Base-by-base conservation (phyloP, 2,113 vertebrate species). In the Psittacus erithacus region DNA sequence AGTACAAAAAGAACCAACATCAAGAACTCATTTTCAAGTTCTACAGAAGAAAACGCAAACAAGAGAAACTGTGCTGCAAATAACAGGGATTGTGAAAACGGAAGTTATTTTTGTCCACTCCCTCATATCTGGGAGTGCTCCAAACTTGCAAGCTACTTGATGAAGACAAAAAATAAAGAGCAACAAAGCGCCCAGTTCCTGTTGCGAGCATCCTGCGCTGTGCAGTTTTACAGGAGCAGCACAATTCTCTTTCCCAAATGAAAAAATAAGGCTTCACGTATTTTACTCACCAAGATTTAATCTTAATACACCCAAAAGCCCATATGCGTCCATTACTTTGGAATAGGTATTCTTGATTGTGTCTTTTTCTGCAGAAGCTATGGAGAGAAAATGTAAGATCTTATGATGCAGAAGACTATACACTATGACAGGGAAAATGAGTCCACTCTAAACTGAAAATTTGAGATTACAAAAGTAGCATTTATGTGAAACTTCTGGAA, bases 261-360 rank as follows among this genome's bases (percentile, higher is more conserved):
- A 90, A 86, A 85, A 94, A 82, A 13, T 19, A 27, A 62, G 3
- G 9, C 69, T 53, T 59, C 24, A 25, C 19, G 10, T 14, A 57
- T 88, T 27, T 53, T 60, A 98, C 99, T 99, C 97, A 99, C 99
- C 99, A 9, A 99, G 98, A 91, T 99, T 99, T 80, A 99, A 98
- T 35, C 99, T 98, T 74, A 99, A 98, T 77, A 99, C 99, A 17
- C 99, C 99, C 82, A 99, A 91, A 75, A 99, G 99, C 43, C 99
- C 99, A 92, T 99, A 99, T 1, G 99, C 99, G 96, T 99, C 99
- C 93, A 99, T 97, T 87, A 99, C 99, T 97, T 99, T 99, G 89
- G 97, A 97, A 86, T 99, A 99, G 6, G 98, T 97, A 70, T 95
- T 98, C 97, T 99, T 99, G 93, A 99, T 99, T 62, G 99, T 98